Conservation (phyloP, 2,113 vertebrate genomes). For the Oncorhynchus keta region DNA sequence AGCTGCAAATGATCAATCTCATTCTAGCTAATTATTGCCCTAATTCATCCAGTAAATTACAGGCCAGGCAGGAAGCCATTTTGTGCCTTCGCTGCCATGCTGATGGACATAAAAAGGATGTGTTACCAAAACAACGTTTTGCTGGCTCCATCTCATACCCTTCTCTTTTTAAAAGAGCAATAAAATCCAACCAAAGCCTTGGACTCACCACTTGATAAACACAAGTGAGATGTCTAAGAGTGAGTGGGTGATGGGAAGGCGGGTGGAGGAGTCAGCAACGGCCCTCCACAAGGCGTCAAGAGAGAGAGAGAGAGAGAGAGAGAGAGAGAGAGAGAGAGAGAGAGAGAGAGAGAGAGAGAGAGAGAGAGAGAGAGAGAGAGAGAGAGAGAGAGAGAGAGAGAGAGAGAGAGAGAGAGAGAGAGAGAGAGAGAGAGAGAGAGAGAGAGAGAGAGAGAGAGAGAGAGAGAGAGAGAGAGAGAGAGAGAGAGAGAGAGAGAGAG, state of each 20-base stretch:
- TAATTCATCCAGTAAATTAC: background rate
- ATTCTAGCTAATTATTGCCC: background rate
- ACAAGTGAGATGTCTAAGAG: background rate
- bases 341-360: background rate
- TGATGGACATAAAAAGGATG: background rate
- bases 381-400: background rate
- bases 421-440: too few species aligned
- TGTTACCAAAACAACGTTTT: background rate
- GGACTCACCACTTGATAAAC: background rate
- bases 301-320: background rate
- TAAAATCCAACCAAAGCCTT: background rate
- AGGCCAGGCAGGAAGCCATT: background rate
- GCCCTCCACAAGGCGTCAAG: background rate
- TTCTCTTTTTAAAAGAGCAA: background rate
- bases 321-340: constrained; percentile 2
- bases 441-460: too few species aligned
- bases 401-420: too few species aligned
- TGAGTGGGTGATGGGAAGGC: background rate
- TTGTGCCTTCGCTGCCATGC: background rate
- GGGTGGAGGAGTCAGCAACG: background rate
- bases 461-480: too few species aligned
- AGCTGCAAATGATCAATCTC: background rate
- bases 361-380: background rate
- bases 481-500: too few species aligned
- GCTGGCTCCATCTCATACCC: background rate